Evolutionary conservation across 1,140 invertebrate genomes (phyloP), one percentile per base, ranked within the genome.

Genomic region (Aphidius ervi): DNA sequence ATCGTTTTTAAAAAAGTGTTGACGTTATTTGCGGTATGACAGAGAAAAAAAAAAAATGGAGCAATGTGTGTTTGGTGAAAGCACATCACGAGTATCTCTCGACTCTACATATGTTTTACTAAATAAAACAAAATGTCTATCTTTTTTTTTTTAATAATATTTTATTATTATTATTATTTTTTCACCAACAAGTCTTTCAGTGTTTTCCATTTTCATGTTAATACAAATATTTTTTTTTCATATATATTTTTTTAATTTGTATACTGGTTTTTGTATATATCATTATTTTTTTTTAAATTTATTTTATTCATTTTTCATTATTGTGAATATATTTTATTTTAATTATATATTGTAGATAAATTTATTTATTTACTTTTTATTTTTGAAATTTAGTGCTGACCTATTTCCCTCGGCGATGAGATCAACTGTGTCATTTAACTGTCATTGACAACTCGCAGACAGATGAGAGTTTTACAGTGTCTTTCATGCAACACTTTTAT

Each of bases 11-110:
- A 40, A 41, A 40, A 54, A 54, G 40, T 54, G 40, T 42, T 43
- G 6, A 9, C 16, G 8, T 42, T 54, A 40, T 39, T 23, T 39
- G 52, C 39, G 39, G 52, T 54, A 9, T n/a, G 9, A 48, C 46
- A 6, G 53, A 54, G 41, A 46, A 48, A 46, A 53, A 16, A 53
- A 16, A 16, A 56, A 61, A 56, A 61, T 61, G 59, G 59, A 61
- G 59, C 59, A 61, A 49, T 56, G 53, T 46, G 23, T 56, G 54
- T 56, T 49, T 47, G 50, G 59, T 61, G 59, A 61, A 61, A 61
- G 59, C 59, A 56, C 53, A 61, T 56, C 43, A 61, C 41, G 23
- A 46, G 8, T 16, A 42, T 9, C 55, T 47, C 55, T 56, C 45
- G 42, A 6, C 5, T 43, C 16, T 45, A 55, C 53, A 55, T 45